Evolutionary conservation across 2,888 invertebrate species (phyloP).

Genomic region (Lasioglossum leucozonium): DNA sequence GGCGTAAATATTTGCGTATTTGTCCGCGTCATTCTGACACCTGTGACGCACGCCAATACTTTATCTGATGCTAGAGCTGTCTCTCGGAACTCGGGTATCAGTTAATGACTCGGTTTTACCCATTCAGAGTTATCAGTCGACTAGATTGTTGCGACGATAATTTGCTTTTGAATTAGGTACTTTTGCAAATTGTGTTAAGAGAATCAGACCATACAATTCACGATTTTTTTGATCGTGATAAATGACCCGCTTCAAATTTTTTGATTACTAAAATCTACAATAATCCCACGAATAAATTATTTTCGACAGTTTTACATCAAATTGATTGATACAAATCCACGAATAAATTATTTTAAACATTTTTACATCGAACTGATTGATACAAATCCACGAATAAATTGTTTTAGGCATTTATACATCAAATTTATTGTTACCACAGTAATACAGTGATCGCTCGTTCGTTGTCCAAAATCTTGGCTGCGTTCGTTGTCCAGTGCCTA

Average conservation of each 20-base stretch:
- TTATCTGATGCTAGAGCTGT: not conserved
- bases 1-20: conserved; percentile 23
- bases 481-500: no score
- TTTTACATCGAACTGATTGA: no score
- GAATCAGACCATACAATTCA: not conserved
- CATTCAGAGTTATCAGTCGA: not conserved
- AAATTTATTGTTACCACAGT: no score
- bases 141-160: not conserved
- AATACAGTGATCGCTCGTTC: no score
- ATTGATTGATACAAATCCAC: not conserved
- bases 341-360: no score
- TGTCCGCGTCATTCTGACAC: not conserved
- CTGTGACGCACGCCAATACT: not conserved
- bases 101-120: not conserved
- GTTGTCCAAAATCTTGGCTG: no score
- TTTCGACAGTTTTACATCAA: not conserved
- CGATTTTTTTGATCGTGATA: not conserved
- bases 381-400: no score
- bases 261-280: no score
- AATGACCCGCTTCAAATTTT: no score
- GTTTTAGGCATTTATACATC: no score
- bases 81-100: not conserved
- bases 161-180: not conserved
- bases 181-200: not conserved
- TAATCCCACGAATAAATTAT: not conserved